Evolutionary conservation across 2,888 invertebrate species (phyloP), one percentile per base, ranked within the genome.

Genomic region (Rhingia campestris): DNA sequence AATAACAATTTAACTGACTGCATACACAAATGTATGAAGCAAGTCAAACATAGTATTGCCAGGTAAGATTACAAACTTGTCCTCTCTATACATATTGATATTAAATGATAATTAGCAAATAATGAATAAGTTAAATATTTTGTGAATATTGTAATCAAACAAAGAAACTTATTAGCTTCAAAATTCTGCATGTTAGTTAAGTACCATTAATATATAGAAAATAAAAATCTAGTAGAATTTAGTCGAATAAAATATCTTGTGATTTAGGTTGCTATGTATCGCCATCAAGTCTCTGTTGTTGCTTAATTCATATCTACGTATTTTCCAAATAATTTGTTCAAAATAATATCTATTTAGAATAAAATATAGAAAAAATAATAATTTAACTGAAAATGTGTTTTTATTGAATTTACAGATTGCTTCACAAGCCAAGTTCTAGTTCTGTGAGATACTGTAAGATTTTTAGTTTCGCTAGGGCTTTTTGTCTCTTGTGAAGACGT

Each of bases 371-470:
- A 67, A 32, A 9, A 37, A 64, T 33, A 47, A 37, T 35, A 14
- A 49, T 9, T 33, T 22, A 22, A 22, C 1, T 37, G 32, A 35
- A 59, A 35, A 10, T 49, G 30, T 41, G 7, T 33, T 54, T 37
- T 69, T 47, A 56, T 56, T 47, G 7, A 47, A 39, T 37, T 67
- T 74, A 69, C n/a, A 81, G n/a, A 54, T 56, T 37, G 0, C 10
- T 33, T 3, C 56, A 3, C 4, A 33, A 47, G 51, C 77, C 84
- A 33, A 87, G 81, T 43, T 88, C 87, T 0, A 88, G 77, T 32
- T 86, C 86, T 0, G 88, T 87, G n/a, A 88, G 84, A 85, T 88
- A 88, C 33, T 87, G 86, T 9, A 88, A 67, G 41, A 88, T 88
- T 58, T 87, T 88, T 7, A 88, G 70, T 76, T 88, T 88, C 0